Base-by-base conservation (phyloP, 2,797 vertebrate genomes). In the Rhinatrema bivittatum region DNA sequence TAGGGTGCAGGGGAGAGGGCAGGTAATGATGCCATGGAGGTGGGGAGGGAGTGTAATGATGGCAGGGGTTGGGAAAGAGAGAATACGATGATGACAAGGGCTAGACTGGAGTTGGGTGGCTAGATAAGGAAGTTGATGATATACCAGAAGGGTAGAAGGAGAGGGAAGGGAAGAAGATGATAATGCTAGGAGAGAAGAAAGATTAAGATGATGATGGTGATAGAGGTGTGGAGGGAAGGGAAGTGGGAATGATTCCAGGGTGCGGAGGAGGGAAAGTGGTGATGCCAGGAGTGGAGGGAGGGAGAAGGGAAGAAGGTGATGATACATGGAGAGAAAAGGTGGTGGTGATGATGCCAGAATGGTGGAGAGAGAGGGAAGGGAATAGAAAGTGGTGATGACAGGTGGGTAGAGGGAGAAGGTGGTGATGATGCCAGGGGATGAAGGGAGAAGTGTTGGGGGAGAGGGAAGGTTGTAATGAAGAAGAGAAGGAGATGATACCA, bases 151-250 rank as follows among this genome's bases (percentile, higher is more conserved):
- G 17, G 4, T 9, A 5, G 16, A 29, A 7, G 16, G 25, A 11
- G 22, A 4, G 11, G 1, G 2, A 32, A 32, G 15, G 13, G 7
- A 1, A 22, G 5, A 13, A 7, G 33, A 13, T n/a, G 20, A 13
- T 7, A 7, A 10, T 8, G 11, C 15, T 6, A 25, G 13, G 16
- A 3, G 16, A 6, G 18, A 30, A 29, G 28, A 6, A n/a, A 5
- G 16, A 12, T 12, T 1, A 0, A 4, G 19, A 28, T 16, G 34
- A 3, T 6, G 13, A 45, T n/a, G 11, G 7, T n/a, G n/a, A 4
- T 10, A 9, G 9, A 5, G 11, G 9, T n/a, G 12, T 13, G 33
- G 11, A n/a, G 10, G 10, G 16, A 3, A 7, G 4, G 11, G 16
- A 10, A 11, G 7, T 16, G 7, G n/a, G 2, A 26, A 22, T 10